Base-by-base conservation (phyloP, 2,888 invertebrate genomes). In the Pardosa pseudoannulata region DNA sequence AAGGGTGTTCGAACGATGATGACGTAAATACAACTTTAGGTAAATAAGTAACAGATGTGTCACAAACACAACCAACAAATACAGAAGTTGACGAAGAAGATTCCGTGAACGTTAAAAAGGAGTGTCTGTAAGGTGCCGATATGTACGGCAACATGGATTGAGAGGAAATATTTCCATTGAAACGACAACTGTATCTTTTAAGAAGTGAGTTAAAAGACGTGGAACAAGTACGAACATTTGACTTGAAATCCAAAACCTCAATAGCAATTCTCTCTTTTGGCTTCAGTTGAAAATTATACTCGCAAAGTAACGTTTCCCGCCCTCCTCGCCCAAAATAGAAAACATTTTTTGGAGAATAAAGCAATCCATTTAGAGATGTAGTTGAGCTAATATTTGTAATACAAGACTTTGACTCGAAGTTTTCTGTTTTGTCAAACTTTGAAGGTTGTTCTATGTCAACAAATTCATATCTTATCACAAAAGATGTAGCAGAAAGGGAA, bases 321-420 rank as follows among this genome's bases (percentile, higher is more conserved):
- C 96, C 96, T 16, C 96, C 96, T 89, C 96, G 93, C 0, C 96
- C 96, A 90, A 95, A 96, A 90, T 95, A 94, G 92, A 96, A 96
- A 78, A 96, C 95, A 89, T 95, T 96, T 90, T 94, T 93, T 9
- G 96, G 96, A 27, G 96, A 95, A 91, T 94, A 93, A 91, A 96
- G 95, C 90, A 93, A 93, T 13, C 95, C 94, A 16, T 91, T 90
- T 13, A 89, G 88, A 32, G 72, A 75, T 6, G 70, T 62, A 16
- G 32, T 36, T 27, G 87, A 88, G n/a, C 65, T 70, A 27, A 80
- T 72, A 28, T 88, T 64, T 27, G 28, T 46, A n/a, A 79, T 75
- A 46, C 88, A 88, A 0, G 46, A n/a, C n/a, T 32, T 73, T 5
- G n/a, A 36, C 1, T 32, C 13, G 23, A 3, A 82, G 3, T 89